These are phyloP conservation scores for Oreochromis niloticus DNA, from an alignment of 2,113 vertebrate species.

Conservation along the genomic window DNA sequence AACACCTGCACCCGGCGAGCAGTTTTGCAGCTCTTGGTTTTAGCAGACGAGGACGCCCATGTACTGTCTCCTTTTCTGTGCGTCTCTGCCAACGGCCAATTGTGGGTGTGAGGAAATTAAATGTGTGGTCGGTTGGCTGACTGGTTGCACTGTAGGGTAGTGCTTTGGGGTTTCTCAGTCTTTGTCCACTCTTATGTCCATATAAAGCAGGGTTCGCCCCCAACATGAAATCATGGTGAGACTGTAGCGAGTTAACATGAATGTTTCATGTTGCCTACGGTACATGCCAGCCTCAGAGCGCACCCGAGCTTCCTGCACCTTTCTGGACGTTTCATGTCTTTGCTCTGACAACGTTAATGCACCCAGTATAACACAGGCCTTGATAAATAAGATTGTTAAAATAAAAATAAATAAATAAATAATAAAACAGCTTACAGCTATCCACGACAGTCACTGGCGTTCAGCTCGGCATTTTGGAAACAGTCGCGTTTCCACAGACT, in stretches of 20 bases:
- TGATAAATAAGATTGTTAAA: background rate
- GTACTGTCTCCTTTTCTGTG: conserved; percentile 33
- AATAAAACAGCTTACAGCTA: background rate
- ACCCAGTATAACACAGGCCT: conserved; percentile 14
- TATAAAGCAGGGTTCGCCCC: conserved; percentile 21
- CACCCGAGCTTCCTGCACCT: conserved; percentile 31
- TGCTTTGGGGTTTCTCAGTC: conserved; percentile 34
- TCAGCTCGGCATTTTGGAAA: conserved; percentile 40
- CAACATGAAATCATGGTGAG: conserved; percentile 43
- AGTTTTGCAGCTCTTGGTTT: conserved; percentile 25
- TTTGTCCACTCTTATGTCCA: conserved; percentile 33
- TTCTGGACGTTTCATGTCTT: conserved; percentile 31
- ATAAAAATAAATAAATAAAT: conserved; percentile 11
- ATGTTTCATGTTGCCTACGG: conserved; percentile 56
- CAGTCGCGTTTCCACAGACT: background rate
- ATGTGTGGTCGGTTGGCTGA: conserved; percentile 45
- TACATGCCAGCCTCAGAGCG: conserved; percentile 34
- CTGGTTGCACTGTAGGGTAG: conserved; percentile 34
- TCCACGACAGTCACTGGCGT: background rate
- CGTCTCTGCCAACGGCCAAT: conserved; percentile 40
- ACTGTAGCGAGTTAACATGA: conserved; percentile 37
- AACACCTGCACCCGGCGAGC: conserved; percentile 37
- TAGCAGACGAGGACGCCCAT: conserved; percentile 63
- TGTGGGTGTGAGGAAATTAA: conserved; percentile 53
- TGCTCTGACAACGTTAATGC: conserved; percentile 6